Evolutionary conservation across 2,888 invertebrate species (phyloP).

Genomic region (Acleris emargana): DNA sequence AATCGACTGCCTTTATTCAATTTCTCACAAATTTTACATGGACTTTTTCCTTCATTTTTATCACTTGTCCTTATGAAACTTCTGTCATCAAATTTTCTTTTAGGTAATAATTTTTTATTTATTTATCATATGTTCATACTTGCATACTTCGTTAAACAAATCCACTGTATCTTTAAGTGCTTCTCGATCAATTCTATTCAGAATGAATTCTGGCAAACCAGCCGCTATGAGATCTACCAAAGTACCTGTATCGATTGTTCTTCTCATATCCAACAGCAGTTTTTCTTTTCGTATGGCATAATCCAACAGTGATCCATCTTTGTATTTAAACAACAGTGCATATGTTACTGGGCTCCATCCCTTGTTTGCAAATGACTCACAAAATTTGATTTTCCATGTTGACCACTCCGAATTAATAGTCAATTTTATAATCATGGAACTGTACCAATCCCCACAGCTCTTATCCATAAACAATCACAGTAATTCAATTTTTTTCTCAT

Average conservation of each 20-base stretch:
- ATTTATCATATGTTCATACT: slow-evolving; percentile 31
- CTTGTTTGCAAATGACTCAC: slow-evolving; percentile 43
- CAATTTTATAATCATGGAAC: slow-evolving; percentile 39
- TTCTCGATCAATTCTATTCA: slow-evolving; percentile 34
- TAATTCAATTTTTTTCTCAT: slow-evolving; percentile 29
- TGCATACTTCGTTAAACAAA: slow-evolving; percentile 34
- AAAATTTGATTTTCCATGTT: slow-evolving; percentile 44
- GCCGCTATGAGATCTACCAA: slow-evolving; percentile 27
- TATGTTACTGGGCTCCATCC: slow-evolving; percentile 43
- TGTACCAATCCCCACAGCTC: slow-evolving; percentile 26
- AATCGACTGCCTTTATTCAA: slow-evolving; percentile 36
- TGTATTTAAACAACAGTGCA: slow-evolving; percentile 45
- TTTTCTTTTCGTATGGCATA: slow-evolving; percentile 49
- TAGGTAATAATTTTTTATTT: slow-evolving; percentile 14
- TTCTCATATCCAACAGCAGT: slow-evolving; percentile 38
- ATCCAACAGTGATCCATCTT: slow-evolving; percentile 46
- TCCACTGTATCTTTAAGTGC: slow-evolving; percentile 33
- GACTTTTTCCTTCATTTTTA: slow-evolving; percentile 9
- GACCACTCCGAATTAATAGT: slow-evolving; percentile 33
- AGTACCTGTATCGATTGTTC: slow-evolving; percentile 33
- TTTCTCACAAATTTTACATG: slow-evolving; percentile 36
- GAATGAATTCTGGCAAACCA: slow-evolving; percentile 32
- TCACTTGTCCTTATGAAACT: slow-evolving; percentile 3
- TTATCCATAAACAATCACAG: slow-evolving; percentile 21
- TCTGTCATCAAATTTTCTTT: slow-evolving; percentile 31